A percentile compares a stretch with the other conserved stretches of the same genome.
phyloP scores from a whole-genome alignment of 2,113 vertebrate genomes.

The Sylvicapra grimmia region DNA sequence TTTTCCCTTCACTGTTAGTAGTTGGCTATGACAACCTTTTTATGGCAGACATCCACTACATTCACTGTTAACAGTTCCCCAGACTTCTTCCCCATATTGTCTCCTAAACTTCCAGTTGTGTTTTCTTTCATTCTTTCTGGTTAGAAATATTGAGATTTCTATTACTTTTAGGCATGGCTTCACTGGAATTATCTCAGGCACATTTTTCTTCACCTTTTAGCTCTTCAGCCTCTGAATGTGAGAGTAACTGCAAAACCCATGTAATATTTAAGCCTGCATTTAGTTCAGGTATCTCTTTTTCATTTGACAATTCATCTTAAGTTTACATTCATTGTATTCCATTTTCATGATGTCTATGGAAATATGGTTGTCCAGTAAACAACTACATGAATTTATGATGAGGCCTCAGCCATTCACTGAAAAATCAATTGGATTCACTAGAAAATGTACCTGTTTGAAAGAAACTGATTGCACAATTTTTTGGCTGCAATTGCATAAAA shows the following conservation, averaged over 20 bases:
- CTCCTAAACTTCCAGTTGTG: neutral
- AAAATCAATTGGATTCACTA: conserved; percentile 63
- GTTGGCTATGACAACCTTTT: neutral
- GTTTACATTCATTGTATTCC: neutral
- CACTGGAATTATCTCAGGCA: neutral
- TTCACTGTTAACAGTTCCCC: neutral
- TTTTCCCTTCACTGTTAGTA: neutral
- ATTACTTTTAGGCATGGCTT: neutral
- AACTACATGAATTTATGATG: conserved; percentile 22
- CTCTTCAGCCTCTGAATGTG: neutral
- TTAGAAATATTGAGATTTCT: neutral
- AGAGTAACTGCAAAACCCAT: conserved; percentile 26
- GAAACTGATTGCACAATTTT: conserved; percentile 53
- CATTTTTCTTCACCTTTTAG: conserved; percentile 28
- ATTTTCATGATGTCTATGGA: neutral
- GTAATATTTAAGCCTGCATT: conserved; percentile 28
- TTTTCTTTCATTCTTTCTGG: neutral
- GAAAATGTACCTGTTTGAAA: conserved; percentile 45
- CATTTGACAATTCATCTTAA: neutral
- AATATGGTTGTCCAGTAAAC: conserved; percentile 7
- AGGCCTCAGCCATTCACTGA: conserved; percentile 11
- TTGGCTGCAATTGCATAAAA: conserved; percentile 62
- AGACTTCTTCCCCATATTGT: neutral
- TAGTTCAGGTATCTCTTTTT: conserved; percentile 27
- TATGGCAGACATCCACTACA: neutral